Evolutionary conservation across 2,888 invertebrate species (phyloP), one percentile per base, ranked within the genome.

Genomic region (Entomobrya proxima): DNA sequence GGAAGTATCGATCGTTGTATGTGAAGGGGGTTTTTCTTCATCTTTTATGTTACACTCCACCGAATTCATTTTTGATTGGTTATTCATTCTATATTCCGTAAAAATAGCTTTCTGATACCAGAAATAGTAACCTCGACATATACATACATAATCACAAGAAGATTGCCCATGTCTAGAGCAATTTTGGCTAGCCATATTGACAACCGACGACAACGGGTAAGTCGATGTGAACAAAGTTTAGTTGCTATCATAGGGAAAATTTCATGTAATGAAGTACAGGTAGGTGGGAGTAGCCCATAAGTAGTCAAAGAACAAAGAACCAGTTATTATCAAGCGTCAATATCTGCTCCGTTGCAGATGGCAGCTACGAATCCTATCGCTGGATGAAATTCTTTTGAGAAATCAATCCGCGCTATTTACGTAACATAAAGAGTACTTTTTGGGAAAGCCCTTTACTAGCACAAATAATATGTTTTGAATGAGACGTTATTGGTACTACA

Each of bases 1-100:
- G 50, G 64, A 82, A 82, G 75, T 82, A 82, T 82, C 81, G 81
- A 82, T 82, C 81, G 61, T 58, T 44, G 47, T 47, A 44, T 44
- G 35, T 30, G 75, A 82, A 75, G 32, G 50, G 35, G n/a, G n/a
- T 32, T 74, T 74, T 75, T 74, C 74, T 82, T 72, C 80, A 80
- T 80, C 72, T 80, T 82, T 61, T 27, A 75, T 61, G 61, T 75
- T 75, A 61, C 75, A 61, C 81, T 58, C 74, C 21, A 58, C 24
- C 69, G 55, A 32, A 27, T 35, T 75, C 50, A 82, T 82, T 74
- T 82, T 69, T 35, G 37, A 69, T 58, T 44, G 75, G 47, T 37
- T 74, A 35, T 64, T 44, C 61, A 74, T 47, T 50, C 72, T 40
- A 27, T 24, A 61, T 24, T 40, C 32, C 47, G 61, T 44, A 61